A percentile compares a stretch with the other conserved stretches of the same genome.
Conservation (phyloP, 1,140 invertebrate species). For the Pogonognathellus flavescens region DNA sequence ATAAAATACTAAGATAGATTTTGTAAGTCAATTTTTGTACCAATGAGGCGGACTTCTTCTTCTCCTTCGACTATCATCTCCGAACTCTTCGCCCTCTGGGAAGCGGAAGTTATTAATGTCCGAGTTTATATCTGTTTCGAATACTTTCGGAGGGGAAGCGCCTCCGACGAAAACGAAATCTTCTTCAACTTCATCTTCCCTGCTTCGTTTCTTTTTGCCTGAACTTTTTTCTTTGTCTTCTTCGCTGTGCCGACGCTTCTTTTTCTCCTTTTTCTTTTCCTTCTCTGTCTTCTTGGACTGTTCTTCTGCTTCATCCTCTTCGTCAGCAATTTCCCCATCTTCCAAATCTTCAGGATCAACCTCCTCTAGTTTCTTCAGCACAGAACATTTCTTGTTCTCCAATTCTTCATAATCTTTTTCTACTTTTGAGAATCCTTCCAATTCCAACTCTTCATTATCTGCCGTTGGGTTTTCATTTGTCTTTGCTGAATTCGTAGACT, state of each 20-base stretch:
- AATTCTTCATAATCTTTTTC: constrained; percentile 26
- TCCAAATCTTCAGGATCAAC: constrained; percentile 66
- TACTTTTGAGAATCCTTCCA: constrained; percentile 17
- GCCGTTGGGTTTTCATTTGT: background rate
- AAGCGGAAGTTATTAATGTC: background rate
- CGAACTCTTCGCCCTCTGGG: constrained; percentile 78
- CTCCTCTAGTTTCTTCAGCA: constrained; percentile 47
- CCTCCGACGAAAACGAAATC: constrained; percentile 15
- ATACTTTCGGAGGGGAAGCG: constrained; percentile 2
- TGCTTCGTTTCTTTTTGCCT: constrained; percentile 47
- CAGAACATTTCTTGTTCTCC: background rate
- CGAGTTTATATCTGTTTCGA: constrained; percentile 67
- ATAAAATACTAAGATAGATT: too few species aligned
- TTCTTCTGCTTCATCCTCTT: constrained; percentile 66
- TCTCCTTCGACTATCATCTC: constrained; percentile 75
- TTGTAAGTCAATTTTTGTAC: background rate
- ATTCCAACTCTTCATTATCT: background rate
- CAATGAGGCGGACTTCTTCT: background rate
- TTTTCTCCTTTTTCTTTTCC: constrained; percentile 30
- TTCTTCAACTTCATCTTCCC: constrained; percentile 52
- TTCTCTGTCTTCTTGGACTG: constrained; percentile 39
- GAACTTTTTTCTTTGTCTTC: constrained; percentile 53
- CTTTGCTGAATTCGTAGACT: background rate
- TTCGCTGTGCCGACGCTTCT: constrained; percentile 33
- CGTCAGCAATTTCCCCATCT: constrained; percentile 67